A percentile compares a stretch with the other conserved stretches of the same genome.
Evolutionary conservation across 1,140 invertebrate genomes (phyloP).

Genomic region (Linepithema humile): DNA sequence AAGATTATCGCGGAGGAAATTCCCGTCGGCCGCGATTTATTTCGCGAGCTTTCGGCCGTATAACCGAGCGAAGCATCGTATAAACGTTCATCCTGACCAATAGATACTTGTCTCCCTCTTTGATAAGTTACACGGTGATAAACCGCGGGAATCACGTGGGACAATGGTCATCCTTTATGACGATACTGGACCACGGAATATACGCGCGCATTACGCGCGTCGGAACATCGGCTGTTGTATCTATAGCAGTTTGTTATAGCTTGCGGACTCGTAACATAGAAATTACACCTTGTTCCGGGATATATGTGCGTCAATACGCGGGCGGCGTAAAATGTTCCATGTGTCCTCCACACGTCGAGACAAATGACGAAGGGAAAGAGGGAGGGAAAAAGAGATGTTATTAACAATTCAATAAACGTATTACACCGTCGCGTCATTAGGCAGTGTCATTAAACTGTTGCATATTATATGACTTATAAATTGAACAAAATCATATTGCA

Average conservation of each 20-base stretch:
- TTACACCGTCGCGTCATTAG: not conserved
- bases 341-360: not conserved
- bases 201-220: slow-evolving; percentile 12
- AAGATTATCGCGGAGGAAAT: slow-evolving; percentile 2
- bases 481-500: slow-evolving; percentile 8
- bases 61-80: not conserved
- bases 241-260: slow-evolving; percentile 14
- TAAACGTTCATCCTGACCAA: slow-evolving; percentile 46
- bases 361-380: no score
- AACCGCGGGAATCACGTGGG: slow-evolving; percentile 21
- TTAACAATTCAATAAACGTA: slow-evolving; percentile 32
- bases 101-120: not conserved
- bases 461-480: slow-evolving; percentile 42
- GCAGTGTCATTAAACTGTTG: not conserved
- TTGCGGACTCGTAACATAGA: slow-evolving; percentile 8
- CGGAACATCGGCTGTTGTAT: not conserved
- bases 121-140: slow-evolving; percentile 51
- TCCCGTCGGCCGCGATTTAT: slow-evolving; percentile 9
- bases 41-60: slow-evolving; percentile 13
- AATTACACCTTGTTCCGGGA: not conserved
- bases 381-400: no score
- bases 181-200: slow-evolving; percentile 8
- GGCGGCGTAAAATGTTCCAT: not conserved
- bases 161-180: slow-evolving; percentile 37
- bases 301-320: not conserved